Conservation (phyloP, 2,113 vertebrate genomes). For the Anoura caudifer region DNA sequence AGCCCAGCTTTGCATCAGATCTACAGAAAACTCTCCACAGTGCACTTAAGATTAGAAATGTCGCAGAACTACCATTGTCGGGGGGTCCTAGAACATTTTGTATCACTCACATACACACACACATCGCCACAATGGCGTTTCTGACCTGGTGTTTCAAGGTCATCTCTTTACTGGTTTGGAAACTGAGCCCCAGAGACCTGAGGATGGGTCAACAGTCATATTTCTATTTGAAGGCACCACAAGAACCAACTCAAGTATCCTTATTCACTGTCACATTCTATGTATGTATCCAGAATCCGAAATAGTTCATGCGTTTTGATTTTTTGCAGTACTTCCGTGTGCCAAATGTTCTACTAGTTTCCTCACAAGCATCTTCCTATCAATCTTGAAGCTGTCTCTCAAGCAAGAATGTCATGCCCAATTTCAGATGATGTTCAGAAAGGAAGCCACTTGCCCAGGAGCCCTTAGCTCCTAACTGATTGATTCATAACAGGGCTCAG, state of each 20-base stretch:
- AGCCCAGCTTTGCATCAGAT: too few species aligned
- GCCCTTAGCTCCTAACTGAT: fast-evolving
- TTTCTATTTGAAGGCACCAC: fast-evolving
- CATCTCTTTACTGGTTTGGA: not conserved
- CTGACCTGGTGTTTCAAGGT: not conserved
- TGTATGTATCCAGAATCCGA: not conserved
- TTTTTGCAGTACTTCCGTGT: fast-evolving
- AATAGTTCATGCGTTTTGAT: fast-evolving
- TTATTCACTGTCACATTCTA: fast-evolving
- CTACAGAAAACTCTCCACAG: not conserved
- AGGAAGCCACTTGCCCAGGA: not conserved
- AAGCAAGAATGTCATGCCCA: fast-evolving
- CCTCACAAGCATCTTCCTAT: fast-evolving
- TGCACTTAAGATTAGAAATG: fast-evolving
- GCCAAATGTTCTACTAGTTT: fast-evolving
- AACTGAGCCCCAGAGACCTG: not conserved
- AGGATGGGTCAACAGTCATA: fast-evolving
- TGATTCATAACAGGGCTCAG: fast-evolving
- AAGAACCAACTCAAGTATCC: too few species aligned
- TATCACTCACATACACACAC: too few species aligned
- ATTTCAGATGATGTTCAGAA: too few species aligned
- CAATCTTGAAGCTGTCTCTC: fast-evolving
- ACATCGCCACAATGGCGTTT: not conserved
- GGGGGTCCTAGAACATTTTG: not conserved
- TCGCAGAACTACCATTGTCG: not conserved